Base-by-base conservation (phyloP, 1,140 invertebrate species). In the Pseudomyrmex pallidus region DNA sequence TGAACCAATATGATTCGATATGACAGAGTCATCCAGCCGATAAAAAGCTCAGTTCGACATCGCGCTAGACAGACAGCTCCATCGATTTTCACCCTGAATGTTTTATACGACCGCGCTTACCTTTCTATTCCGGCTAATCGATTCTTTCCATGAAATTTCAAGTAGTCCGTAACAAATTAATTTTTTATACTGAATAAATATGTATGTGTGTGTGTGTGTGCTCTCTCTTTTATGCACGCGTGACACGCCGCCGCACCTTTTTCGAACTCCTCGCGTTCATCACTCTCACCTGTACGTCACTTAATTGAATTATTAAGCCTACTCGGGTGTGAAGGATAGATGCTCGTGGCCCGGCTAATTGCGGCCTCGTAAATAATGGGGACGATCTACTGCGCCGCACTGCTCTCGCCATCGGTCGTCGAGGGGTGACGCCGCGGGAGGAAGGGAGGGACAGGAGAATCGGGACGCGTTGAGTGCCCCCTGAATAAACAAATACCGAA, bases 301-400 rank as follows among this genome's bases (percentile, higher is more conserved):
- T 89, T 91, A 90, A 93, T 93, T 93, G 90, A 93, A 93, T 94
- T 92, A 94, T 94, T 93, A 92, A 93, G 90, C 90, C 91, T 89
- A 77, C 87, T 91, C 88, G 90, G 89, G 92, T 91, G 92, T 91
- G 92, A 94, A 93, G 92, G 90, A 92, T 92, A 90, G 92, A 90
- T 92, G 90, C 89, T 91, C 82, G 86, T 80, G 88, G 89, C 89
- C 90, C 84, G 88, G 89, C 92, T 93, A 93, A 94, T 93, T 93
- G 91, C 90, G 78, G 90, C 77, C 72, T 88, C 89, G 87, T 94
- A 91, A 93, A 94, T 94, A 93, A 94, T 94, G 76, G 67, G 91
- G 82, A 78, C 74, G 88, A 90, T 87, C 87, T 86, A 86, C 73
- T 74, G 76, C 64, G 86, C 67, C 84, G 85, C 84, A 20, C 73